A percentile compares a stretch with the other conserved stretches of the same genome.
phyloP scores from a whole-genome alignment of 2,888 invertebrate genomes.

The Acanthosepion esculentum region DNA sequence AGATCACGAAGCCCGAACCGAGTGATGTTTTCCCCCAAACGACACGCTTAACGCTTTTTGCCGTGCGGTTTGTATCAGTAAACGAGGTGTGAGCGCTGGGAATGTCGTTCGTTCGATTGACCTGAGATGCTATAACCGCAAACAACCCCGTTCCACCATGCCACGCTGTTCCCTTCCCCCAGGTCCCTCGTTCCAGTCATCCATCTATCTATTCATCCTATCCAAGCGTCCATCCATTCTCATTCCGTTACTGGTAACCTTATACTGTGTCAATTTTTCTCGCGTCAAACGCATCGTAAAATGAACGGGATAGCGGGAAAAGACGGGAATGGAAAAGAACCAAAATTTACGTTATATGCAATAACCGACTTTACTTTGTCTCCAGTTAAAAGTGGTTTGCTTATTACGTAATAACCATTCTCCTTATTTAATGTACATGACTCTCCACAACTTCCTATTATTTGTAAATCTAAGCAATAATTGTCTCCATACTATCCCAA shows the following conservation, averaged over 20 bases:
- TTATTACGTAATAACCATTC: no score
- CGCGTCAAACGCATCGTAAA: not conserved
- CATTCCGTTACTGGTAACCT: not conserved
- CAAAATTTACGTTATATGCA: no score
- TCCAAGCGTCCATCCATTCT: not conserved
- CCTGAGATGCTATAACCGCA: not conserved
- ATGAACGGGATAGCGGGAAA: not conserved
- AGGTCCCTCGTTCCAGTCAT: not conserved
- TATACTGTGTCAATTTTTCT: slow-evolving; percentile 16
- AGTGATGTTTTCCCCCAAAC: slow-evolving; percentile 15
- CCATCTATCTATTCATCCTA: not conserved
- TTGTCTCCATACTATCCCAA: no score
- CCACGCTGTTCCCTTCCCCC: no score
- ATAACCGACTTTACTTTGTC: no score
- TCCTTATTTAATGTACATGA: no score
- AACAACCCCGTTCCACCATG: not conserved
- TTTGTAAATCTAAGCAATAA: no score
- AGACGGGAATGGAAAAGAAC: no score
- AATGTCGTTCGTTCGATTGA: slow-evolving; percentile 7
- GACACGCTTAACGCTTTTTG: not conserved
- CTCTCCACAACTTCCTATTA: no score
- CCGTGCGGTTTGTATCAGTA: not conserved
- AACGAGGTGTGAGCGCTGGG: slow-evolving; percentile 14
- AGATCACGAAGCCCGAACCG: not conserved
- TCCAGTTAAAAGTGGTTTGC: no score